phyloP scores from a whole-genome alignment of 2,113 vertebrate genomes.

The Sebastes schlegelii region DNA sequence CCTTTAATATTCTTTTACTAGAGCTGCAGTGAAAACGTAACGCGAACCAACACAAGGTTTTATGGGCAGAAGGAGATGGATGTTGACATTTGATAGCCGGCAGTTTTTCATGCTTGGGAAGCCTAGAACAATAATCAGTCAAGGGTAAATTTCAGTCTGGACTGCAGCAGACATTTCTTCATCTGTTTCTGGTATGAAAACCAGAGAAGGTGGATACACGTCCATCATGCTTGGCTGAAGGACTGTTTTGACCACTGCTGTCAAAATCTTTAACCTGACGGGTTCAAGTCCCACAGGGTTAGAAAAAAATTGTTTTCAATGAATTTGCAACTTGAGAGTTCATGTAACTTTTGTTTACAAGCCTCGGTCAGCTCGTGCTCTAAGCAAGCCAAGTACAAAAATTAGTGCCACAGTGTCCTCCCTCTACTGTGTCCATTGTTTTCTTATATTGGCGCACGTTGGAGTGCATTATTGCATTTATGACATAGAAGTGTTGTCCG shows the following conservation, averaged over 20 bases:
- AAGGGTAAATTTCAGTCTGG: conserved; percentile 42
- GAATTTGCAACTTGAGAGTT: neutral
- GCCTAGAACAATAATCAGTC: conserved; percentile 44
- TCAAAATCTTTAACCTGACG: conserved; percentile 31
- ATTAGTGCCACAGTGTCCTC: neutral
- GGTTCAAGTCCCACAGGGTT: neutral
- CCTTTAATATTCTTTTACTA: neutral
- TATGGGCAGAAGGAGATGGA: conserved; percentile 48
- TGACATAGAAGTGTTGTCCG: neutral
- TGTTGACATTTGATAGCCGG: conserved; percentile 63
- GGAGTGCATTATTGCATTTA: neutral
- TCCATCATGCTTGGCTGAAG: conserved; percentile 33
- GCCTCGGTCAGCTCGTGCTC: neutral
- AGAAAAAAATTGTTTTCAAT: neutral
- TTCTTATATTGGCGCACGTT: neutral
- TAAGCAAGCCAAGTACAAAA: neutral
- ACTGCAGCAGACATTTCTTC: conserved; percentile 46
- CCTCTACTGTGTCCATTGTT: neutral
- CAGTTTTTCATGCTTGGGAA: conserved; percentile 52
- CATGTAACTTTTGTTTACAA: neutral
- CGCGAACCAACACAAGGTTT: conserved; percentile 19
- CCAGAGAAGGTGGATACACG: conserved; percentile 14
- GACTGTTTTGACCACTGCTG: conserved; percentile 41
- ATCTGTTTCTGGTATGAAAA: conserved; percentile 20
- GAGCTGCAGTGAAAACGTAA: neutral